Conservation (phyloP, 2,888 invertebrate genomes). For the Rugalucina vietnamica region DNA sequence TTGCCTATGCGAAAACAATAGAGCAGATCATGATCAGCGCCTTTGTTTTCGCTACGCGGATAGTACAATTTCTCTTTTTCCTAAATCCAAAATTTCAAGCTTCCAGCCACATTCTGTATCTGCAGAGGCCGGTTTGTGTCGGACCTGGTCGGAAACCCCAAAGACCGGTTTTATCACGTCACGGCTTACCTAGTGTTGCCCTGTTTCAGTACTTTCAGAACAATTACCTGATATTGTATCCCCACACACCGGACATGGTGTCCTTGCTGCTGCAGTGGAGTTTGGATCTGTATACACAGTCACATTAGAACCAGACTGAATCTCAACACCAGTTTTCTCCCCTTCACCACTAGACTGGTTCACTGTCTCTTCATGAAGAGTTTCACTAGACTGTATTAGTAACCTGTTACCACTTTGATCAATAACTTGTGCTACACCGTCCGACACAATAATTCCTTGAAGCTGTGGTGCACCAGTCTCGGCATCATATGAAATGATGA, state of each 20-base stretch:
- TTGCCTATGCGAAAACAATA: too few relatives aligned
- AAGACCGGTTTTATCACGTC: too few relatives aligned
- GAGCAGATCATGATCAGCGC: too few relatives aligned
- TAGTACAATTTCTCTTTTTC: too few relatives aligned
- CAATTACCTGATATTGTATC: slow-evolving; percentile 80
- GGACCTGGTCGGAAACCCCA: too few relatives aligned
- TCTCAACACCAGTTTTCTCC: not conserved
- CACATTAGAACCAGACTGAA: not conserved
- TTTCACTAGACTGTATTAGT: slow-evolving; percentile 1
- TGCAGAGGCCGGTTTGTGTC: too few relatives aligned
- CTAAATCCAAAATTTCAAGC: too few relatives aligned
- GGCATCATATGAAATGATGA: slow-evolving; percentile 39
- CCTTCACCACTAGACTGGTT: slow-evolving; percentile 7
- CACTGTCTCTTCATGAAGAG: not conserved
- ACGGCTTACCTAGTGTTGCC: too few relatives aligned
- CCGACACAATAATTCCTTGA: slow-evolving; percentile 49
- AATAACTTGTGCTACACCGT: slow-evolving; percentile 20
- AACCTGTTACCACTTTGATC: slow-evolving; percentile 5
- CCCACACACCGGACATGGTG: slow-evolving; percentile 80
- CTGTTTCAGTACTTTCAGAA: too few relatives aligned
- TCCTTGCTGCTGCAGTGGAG: slow-evolving; percentile 2
- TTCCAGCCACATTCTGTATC: too few relatives aligned
- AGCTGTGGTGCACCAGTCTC: slow-evolving; percentile 44
- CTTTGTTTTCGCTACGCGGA: too few relatives aligned
- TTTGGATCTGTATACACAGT: slow-evolving; percentile 19